phyloP scores from a whole-genome alignment of 2,113 vertebrate species.

The Mandrillus leucophaeus region DNA sequence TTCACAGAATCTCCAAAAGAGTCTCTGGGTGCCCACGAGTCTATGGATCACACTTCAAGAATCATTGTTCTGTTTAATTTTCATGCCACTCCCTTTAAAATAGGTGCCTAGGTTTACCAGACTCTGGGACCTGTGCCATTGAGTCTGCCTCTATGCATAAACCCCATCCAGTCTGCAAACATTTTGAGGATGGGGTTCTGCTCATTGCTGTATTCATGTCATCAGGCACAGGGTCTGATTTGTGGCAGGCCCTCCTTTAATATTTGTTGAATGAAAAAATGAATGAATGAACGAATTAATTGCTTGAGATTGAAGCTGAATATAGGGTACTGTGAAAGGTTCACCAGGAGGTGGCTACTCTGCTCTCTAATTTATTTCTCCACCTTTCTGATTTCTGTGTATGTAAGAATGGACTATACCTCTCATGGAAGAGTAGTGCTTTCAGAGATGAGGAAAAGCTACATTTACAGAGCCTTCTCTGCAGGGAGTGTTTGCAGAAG shows the following conservation, averaged over 20 bases:
- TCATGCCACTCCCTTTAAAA: neutral
- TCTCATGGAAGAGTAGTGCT: neutral
- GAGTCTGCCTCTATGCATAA: neutral
- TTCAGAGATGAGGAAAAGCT: neutral
- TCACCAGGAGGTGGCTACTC: neutral
- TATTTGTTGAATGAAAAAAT: neutral
- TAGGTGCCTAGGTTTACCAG: neutral
- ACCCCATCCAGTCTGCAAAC: neutral
- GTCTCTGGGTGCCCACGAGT: rapidly evolving
- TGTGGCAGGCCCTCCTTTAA: neutral
- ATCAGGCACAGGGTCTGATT: neutral
- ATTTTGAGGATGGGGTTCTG: neutral
- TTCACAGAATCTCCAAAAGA: neutral
- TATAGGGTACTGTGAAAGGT: neutral
- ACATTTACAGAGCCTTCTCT: neutral
- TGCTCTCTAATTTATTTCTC: neutral
- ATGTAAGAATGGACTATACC: neutral
- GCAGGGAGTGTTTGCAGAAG: neutral
- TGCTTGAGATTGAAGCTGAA: neutral
- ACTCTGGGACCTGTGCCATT: neutral
- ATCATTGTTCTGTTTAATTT: neutral
- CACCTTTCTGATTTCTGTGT: neutral
- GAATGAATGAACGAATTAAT: neutral
- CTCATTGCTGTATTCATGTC: neutral
- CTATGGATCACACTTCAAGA: neutral